These are phyloP conservation scores for Sapayoa aenigma DNA, from an alignment of 2,113 vertebrate species.

Conservation along the genomic window DNA sequence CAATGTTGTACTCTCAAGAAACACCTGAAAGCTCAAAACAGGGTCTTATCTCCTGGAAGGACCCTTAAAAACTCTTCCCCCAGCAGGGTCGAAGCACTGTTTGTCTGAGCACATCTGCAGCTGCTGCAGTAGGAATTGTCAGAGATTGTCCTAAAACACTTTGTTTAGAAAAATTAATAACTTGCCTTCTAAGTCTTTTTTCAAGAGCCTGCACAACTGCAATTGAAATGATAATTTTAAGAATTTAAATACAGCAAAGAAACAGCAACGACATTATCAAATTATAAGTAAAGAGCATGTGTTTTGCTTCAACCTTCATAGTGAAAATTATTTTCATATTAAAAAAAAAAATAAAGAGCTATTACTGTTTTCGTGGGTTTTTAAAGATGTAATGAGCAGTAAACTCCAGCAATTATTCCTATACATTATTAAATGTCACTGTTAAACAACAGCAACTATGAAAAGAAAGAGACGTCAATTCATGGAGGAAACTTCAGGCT, in stretches of 20 bases:
- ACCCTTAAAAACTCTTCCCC: background rate
- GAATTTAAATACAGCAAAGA: slow-evolving; percentile 39
- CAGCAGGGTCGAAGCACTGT: rapidly evolving
- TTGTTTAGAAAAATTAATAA: background rate
- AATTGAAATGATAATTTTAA: slow-evolving; percentile 41
- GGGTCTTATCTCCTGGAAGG: background rate
- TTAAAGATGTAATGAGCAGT: slow-evolving; percentile 73
- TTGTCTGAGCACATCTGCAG: background rate
- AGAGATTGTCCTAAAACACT: background rate
- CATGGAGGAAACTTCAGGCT: slow-evolving; percentile 16
- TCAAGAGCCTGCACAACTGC: background rate
- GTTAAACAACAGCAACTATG: slow-evolving; percentile 17
- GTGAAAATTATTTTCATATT: slow-evolving; percentile 69
- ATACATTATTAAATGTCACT: slow-evolving; percentile 66
- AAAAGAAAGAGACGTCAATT: slow-evolving; percentile 34
- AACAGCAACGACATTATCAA: slow-evolving; percentile 11
- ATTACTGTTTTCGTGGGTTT: slow-evolving; percentile 47
- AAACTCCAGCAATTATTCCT: slow-evolving; percentile 70
- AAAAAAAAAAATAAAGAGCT: slow-evolving; percentile 55
- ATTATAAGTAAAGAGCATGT: slow-evolving; percentile 49
- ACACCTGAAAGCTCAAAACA: background rate
- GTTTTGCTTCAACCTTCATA: slow-evolving; percentile 66
- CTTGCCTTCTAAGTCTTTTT: background rate
- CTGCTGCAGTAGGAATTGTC: background rate
- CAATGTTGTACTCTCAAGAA: background rate